These are phyloP conservation scores for Hydrotaea diabolus DNA, from an alignment of 2,888 invertebrate species.

Conservation along the genomic window DNA sequence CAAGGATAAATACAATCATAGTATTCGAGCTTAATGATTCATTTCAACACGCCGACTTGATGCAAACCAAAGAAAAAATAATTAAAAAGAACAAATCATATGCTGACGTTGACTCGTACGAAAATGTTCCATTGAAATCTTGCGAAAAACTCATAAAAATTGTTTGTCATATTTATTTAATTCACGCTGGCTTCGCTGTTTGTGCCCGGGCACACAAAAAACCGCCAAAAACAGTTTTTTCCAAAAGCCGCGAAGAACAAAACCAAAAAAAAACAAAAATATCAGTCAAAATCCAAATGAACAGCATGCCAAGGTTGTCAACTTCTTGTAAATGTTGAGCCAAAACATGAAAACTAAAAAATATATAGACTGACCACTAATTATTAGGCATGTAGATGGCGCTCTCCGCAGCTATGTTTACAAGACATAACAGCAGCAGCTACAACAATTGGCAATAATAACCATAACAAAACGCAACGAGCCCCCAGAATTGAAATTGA, in stretches of 20 bases:
- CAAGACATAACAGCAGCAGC: slow-evolving; percentile 47
- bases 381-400: slow-evolving; percentile 53
- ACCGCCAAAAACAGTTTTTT: background rate
- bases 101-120: background rate
- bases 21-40: too few species aligned
- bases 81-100: background rate
- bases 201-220: too few species aligned
- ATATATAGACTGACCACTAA: slow-evolving; percentile 10
- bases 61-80: background rate
- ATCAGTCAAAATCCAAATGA: slow-evolving; percentile 30
- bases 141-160: slow-evolving; percentile 22
- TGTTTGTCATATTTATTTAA: background rate
- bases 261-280: background rate
- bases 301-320: slow-evolving; percentile 66
- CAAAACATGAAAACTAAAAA: slow-evolving; percentile 6
- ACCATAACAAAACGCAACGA: slow-evolving; percentile 42
- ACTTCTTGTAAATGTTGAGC: slow-evolving; percentile 60
- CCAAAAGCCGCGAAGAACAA: background rate
- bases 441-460: background rate
- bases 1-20: too few species aligned
- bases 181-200: slow-evolving; percentile 48
- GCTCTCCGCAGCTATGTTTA: slow-evolving; percentile 59
- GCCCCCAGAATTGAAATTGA: slow-evolving; percentile 55
- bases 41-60: too few species aligned
- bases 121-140: background rate